Conservation (phyloP, 2,797 vertebrate species). For the Spinibarbus caldwelli region DNA sequence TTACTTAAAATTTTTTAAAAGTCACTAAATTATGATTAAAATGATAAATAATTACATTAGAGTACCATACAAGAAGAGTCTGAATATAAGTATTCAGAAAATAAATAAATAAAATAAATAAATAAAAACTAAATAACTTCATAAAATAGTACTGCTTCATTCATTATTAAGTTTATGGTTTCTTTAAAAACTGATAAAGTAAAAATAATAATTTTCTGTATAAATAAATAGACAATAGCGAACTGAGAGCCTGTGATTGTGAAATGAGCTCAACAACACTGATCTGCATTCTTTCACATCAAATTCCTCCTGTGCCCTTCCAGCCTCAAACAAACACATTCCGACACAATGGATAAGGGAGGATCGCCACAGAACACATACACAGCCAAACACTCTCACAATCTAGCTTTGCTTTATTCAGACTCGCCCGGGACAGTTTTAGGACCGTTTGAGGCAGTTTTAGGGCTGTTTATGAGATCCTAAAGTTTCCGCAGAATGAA, state of each 20-base stretch:
- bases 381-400: slow-evolving; percentile 5
- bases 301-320: slow-evolving; percentile 49
- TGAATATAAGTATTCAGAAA: not conserved
- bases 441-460: slow-evolving; percentile 10
- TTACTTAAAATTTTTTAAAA: not conserved
- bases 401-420: not conserved
- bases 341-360: slow-evolving; percentile 44
- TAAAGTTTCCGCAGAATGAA: not conserved
- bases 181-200: not conserved
- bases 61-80: not conserved
- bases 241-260: not conserved
- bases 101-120: not conserved
- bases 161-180: not conserved
- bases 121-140: not conserved
- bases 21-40: not conserved
- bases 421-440: not conserved
- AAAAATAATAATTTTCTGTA: not conserved
- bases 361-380: slow-evolving; percentile 15
- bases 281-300: slow-evolving; percentile 37
- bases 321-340: slow-evolving; percentile 59
- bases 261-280: not conserved
- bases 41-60: not conserved
- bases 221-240: not conserved
- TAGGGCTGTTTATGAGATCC: slow-evolving; percentile 11
- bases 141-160: not conserved